Conservation (phyloP, 2,888 invertebrate genomes). For the Melikaiella ostensackeni region DNA sequence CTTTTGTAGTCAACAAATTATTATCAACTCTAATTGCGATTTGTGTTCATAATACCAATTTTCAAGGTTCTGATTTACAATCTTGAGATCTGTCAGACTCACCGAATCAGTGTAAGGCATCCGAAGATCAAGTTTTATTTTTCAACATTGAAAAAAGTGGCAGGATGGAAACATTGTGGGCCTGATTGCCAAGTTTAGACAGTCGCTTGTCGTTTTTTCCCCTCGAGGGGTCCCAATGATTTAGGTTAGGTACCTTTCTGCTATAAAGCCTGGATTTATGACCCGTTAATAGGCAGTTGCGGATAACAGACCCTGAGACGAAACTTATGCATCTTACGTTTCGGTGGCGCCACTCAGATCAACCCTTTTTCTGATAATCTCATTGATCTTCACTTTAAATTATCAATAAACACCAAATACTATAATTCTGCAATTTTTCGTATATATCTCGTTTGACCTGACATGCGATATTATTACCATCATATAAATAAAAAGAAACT, state of each 20-base stretch:
- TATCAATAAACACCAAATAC: not conserved
- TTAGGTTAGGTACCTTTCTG: constrained; percentile 35
- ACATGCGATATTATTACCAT: too few species aligned
- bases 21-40: not conserved
- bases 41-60: constrained; percentile 4
- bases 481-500: too few species aligned
- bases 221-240: constrained; percentile 23
- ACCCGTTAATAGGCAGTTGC: constrained; percentile 36
- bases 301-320: constrained; percentile 17
- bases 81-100: not conserved
- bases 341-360: constrained; percentile 30
- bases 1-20: not conserved
- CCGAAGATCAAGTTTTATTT: constrained; percentile 1
- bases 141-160: not conserved
- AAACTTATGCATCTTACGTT: constrained; percentile 24
- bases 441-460: too few species aligned
- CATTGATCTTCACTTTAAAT: not conserved
- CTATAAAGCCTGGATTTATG: constrained; percentile 36
- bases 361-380: not conserved
- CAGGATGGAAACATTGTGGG: constrained; percentile 16
- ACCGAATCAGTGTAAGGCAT: not conserved
- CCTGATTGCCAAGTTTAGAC: constrained; percentile 31
- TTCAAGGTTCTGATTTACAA: constrained; percentile 5
- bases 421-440: too few species aligned
- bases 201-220: constrained; percentile 30